Percentiles rank a stretch among this genome's conserved stretches.
phyloP scores from a whole-genome alignment of 2,888 invertebrate species.

The Sussaba pulchella region DNA sequence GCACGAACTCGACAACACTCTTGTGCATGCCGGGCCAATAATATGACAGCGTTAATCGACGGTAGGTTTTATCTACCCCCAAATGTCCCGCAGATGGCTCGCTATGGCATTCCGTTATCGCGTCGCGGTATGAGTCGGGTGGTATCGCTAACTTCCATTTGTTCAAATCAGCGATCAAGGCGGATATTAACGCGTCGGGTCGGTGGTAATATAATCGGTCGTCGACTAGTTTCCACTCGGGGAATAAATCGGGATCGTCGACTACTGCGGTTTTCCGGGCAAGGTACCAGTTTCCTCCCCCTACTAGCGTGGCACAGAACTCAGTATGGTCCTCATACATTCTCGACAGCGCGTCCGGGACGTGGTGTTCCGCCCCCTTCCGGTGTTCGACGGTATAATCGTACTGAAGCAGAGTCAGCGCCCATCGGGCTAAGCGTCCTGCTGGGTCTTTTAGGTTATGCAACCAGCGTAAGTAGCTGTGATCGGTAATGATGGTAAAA shows the following conservation, averaged over 20 bases:
- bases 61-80: slow-evolving; percentile 63
- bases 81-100: slow-evolving; percentile 63
- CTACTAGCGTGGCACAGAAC: slow-evolving; percentile 11
- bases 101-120: slow-evolving; percentile 25
- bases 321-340: slow-evolving; percentile 33
- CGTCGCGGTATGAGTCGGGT: no score
- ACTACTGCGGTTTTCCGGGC: background rate
- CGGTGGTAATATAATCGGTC: background rate
- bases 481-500: slow-evolving; percentile 47
- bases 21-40: slow-evolving; percentile 69
- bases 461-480: slow-evolving; percentile 47
- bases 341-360: background rate
- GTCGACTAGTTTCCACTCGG: background rate
- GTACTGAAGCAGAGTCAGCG: slow-evolving; percentile 27
- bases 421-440: slow-evolving; percentile 42
- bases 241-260: background rate
- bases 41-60: slow-evolving; percentile 31
- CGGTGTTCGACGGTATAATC: slow-evolving; percentile 32
- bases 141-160: background rate
- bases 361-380: background rate
- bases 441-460: slow-evolving; percentile 39
- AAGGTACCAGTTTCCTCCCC: background rate
- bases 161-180: background rate
- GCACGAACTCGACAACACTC: slow-evolving; percentile 64
- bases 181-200: background rate